Evolutionary conservation across 2,797 vertebrate genomes (phyloP), one percentile per base, ranked within the genome.

Genomic region (Melanogrammus aeglefinus): DNA sequence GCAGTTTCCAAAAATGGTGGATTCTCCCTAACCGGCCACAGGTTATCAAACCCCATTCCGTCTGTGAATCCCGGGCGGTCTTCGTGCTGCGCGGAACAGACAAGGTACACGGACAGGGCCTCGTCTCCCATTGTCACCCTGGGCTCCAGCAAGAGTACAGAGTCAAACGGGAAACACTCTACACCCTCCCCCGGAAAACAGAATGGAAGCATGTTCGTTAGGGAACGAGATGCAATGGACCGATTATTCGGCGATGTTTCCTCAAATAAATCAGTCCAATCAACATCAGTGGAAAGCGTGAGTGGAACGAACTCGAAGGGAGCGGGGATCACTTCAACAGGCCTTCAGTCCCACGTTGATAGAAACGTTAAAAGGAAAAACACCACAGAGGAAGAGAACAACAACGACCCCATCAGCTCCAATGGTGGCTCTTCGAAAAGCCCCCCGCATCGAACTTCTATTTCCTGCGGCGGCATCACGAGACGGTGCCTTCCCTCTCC

Each of bases 61-160:
- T 88, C 76, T 66, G 0, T 85, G 82, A 90, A 81, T 83, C 88
- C 83, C 80, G 85, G 78, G 21, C 24, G 76, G 16, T 79, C 74
- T 18, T 74, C 72, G 36, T 75, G 57, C 51, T 77, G 71, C 76
- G 86, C 87, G 77, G 90, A 86, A 76, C 88, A 80, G 38, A 81
- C 89, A 2, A 82, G 89, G 14, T 91, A 95, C 74, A 96, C 96
- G 0, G 97, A 99, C 63, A 95, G 97, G 44, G 97, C 98, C 1
- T 96, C 96, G 18, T 99, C 98, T 24, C 98, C 98, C 12, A 99
- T 99, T 87, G 92, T 96, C 73, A 97, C 96, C 0, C 89, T 98
- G 83, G 95, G 88, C 91, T 86, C 88, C 38, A 86, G 84, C 73
- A 86, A 87, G 80, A 75, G 21, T 47, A 78, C 81, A 10, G 91